These are phyloP conservation scores for Eupeodes latifasciatus DNA, from an alignment of 2,888 invertebrate genomes.

Conservation along the genomic window DNA sequence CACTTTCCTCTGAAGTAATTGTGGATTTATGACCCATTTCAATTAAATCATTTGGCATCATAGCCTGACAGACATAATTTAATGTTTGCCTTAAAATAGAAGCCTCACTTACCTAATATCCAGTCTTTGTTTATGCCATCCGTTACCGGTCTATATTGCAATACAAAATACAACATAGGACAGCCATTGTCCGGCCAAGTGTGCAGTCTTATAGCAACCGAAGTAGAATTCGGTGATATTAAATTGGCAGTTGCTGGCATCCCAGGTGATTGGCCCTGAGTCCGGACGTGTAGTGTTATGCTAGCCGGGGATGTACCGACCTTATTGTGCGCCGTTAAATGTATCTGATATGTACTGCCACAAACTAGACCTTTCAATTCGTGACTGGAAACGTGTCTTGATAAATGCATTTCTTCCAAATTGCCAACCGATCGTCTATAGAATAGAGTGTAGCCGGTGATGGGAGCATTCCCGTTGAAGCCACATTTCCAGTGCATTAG, in stretches of 20 bases:
- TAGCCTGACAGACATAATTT: too few relatives aligned
- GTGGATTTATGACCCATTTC: too few relatives aligned
- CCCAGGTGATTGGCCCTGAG: conserved; percentile 90
- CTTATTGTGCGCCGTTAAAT: conserved; percentile 89
- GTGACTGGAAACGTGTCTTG: conserved; percentile 88
- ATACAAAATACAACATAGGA: conserved; percentile 88
- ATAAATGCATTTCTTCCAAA: conserved; percentile 87
- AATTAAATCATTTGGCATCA: too few relatives aligned
- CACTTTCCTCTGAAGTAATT: too few relatives aligned
- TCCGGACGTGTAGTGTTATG: conserved; percentile 88
- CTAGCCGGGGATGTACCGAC: conserved; percentile 89
- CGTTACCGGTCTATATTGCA: conserved; percentile 87
- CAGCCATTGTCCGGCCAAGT: conserved; percentile 91
- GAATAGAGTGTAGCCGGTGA: conserved; percentile 88
- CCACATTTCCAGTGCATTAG: conserved; percentile 91
- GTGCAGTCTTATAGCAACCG: conserved; percentile 87
- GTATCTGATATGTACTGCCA: conserved; percentile 90
- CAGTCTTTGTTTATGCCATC: conserved; percentile 87
- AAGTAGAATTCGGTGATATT: conserved; percentile 89
- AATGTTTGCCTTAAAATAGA: not conserved
- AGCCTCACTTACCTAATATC: conserved; percentile 86
- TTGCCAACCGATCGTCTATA: conserved; percentile 88
- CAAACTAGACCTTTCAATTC: conserved; percentile 89
- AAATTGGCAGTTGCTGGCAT: conserved; percentile 87
- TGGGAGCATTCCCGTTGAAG: conserved; percentile 88